Evolutionary conservation across 2,797 vertebrate genomes (phyloP).

Genomic region (Calcarius lapponicus): DNA sequence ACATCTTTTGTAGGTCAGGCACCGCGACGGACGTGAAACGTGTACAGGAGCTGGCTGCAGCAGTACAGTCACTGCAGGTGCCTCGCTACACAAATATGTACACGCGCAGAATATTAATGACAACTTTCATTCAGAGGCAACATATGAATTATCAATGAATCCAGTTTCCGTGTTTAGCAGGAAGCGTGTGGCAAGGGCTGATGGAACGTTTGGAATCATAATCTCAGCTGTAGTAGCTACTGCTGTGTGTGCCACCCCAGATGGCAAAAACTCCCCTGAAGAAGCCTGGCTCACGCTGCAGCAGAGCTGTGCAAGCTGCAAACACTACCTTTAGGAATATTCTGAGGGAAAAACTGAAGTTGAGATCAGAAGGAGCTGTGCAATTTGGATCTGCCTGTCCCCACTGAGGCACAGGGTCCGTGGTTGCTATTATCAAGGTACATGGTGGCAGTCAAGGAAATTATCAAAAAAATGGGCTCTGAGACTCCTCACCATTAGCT

Average conservation of each 20-base stretch:
- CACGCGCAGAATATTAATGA: background rate
- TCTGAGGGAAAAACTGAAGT: background rate
- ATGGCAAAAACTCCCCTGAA: background rate
- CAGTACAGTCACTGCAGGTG: background rate
- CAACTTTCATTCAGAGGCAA: constrained; percentile 26
- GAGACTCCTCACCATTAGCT: background rate
- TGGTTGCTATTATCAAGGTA: background rate
- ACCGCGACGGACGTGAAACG: background rate
- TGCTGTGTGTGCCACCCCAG: background rate
- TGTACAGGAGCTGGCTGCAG: background rate
- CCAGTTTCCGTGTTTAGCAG: background rate
- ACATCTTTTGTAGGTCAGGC: background rate
- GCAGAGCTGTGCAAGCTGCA: background rate
- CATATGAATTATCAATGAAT: background rate
- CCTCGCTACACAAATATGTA: background rate
- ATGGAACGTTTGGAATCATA: background rate
- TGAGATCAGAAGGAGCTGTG: background rate
- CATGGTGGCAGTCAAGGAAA: background rate
- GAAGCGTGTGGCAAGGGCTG: background rate
- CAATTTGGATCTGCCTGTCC: background rate
- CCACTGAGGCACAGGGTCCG: accelerated
- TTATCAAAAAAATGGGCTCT: background rate
- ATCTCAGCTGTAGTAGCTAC: background rate
- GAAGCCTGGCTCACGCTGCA: background rate
- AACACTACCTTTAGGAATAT: background rate